Percentiles rank a stretch among this genome's conserved stretches.
These are phyloP conservation scores for Tinamus guttatus DNA, from an alignment of 2,113 vertebrate genomes.

Conservation along the genomic window DNA sequence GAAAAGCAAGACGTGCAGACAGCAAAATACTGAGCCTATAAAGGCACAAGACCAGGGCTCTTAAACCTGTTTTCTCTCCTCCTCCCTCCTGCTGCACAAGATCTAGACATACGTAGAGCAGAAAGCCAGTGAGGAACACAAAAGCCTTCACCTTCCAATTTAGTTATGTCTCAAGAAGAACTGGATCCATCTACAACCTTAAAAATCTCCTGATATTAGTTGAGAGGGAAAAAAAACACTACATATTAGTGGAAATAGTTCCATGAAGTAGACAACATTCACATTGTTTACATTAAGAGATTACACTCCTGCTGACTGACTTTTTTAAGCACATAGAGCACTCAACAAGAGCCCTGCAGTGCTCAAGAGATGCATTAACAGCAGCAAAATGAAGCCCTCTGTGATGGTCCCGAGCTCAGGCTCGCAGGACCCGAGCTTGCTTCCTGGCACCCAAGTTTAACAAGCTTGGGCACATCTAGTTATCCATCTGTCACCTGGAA, in stretches of 20 bases:
- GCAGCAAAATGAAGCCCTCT: background rate
- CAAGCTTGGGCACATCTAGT: rapidly evolving
- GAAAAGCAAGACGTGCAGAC: background rate
- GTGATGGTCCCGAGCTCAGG: background rate
- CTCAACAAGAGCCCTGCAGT: background rate
- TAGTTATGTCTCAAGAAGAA: background rate
- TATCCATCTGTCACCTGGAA: background rate
- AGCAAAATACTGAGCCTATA: background rate
- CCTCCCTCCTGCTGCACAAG: background rate
- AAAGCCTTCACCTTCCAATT: too few relatives aligned
- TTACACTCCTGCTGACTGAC: background rate
- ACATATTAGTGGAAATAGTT: background rate
- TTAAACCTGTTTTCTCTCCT: background rate
- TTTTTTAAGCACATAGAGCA: background rate
- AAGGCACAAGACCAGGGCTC: background rate
- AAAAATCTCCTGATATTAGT: background rate
- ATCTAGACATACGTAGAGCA: rapidly evolving
- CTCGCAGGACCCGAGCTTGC: background rate
- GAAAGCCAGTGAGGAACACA: background rate
- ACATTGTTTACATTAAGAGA: background rate
- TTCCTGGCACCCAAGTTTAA: background rate
- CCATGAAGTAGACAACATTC: background rate
- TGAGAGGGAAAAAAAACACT: background rate
- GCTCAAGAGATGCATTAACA: background rate
- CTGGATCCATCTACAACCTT: background rate